Evolutionary conservation across 2,113 vertebrate species (phyloP).

Genomic region (Scortum barcoo): DNA sequence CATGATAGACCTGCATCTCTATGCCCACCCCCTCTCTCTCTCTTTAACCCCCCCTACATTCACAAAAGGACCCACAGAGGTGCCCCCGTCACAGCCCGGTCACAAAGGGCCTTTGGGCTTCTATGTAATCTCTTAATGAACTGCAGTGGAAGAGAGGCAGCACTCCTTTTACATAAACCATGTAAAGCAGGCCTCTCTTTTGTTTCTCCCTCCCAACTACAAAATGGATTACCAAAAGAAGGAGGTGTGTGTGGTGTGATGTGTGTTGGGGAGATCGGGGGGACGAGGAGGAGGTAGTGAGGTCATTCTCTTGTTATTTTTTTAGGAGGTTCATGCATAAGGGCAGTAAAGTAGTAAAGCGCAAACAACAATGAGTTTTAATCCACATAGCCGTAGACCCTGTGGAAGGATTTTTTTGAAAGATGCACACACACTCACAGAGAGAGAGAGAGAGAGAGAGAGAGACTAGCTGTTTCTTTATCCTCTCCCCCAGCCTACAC

Average conservation of each 20-base stretch:
- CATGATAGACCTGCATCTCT: conserved; percentile 94
- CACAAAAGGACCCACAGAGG: conserved; percentile 75
- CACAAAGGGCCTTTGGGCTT: conserved; percentile 92
- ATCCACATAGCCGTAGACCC: conserved; percentile 87
- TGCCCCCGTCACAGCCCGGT: conserved; percentile 79
- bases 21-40: conserved; percentile 72
- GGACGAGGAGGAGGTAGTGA: conserved; percentile 60
- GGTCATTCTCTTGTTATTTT: conserved; percentile 69
- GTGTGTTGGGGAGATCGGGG: conserved; percentile 6
- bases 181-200: conserved; percentile 93
- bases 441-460: conserved; percentile 8
- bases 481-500: conserved; percentile 50
- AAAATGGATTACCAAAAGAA: conserved; percentile 95
- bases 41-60: conserved; percentile 23
- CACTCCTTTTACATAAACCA: conserved; percentile 94
- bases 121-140: conserved; percentile 99
- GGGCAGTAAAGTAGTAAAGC: conserved; percentile 85
- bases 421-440: conserved; percentile 21
- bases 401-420: conserved; percentile 77
- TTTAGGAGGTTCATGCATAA: conserved; percentile 86
- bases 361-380: conserved; percentile 92
- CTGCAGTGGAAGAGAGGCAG: conserved; percentile 91
- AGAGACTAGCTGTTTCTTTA: conserved; percentile 51
- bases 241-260: conserved; percentile 42
- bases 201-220: conserved; percentile 95